phyloP scores from a whole-genome alignment of 2,888 invertebrate genomes.

The Chrysolina haemoptera region DNA sequence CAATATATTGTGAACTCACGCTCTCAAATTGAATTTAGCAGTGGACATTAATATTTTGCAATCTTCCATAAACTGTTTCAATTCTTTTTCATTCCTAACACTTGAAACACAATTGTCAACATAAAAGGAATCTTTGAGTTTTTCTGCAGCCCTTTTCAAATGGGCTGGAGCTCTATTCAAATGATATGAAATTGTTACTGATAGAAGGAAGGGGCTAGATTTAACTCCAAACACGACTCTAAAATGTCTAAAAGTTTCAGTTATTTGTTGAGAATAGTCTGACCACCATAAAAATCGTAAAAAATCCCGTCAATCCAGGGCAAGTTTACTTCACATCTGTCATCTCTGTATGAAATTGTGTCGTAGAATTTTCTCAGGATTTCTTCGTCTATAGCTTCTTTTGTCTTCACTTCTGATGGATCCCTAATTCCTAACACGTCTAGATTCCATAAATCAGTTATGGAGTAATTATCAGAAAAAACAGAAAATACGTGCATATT shows the following conservation, averaged over 20 bases:
- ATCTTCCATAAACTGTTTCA: neutral
- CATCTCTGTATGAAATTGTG: slow-evolving; percentile 5
- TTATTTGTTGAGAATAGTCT: neutral
- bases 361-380: slow-evolving; percentile 9
- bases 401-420: slow-evolving; percentile 14
- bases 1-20: no score
- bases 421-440: slow-evolving; percentile 1
- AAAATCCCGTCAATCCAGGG: neutral
- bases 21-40: no score
- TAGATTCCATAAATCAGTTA: slow-evolving; percentile 17
- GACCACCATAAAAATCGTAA: neutral
- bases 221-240: slow-evolving; percentile 7
- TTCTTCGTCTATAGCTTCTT: slow-evolving; percentile 5
- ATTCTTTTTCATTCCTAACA: slow-evolving; percentile 5
- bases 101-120: slow-evolving; percentile 13
- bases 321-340: no score
- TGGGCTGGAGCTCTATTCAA: slow-evolving; percentile 13
- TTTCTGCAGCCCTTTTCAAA: slow-evolving; percentile 14
- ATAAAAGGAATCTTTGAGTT: slow-evolving; percentile 23
- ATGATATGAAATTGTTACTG: slow-evolving; percentile 16
- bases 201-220: slow-evolving; percentile 16
- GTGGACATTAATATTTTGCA: slow-evolving; percentile 22
- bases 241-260: neutral
- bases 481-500: neutral
- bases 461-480: slow-evolving; percentile 11